A percentile compares a stretch with the other conserved stretches of the same genome.
These are phyloP conservation scores for Sipha maydis DNA, from an alignment of 2,888 invertebrate species.

Conservation along the genomic window DNA sequence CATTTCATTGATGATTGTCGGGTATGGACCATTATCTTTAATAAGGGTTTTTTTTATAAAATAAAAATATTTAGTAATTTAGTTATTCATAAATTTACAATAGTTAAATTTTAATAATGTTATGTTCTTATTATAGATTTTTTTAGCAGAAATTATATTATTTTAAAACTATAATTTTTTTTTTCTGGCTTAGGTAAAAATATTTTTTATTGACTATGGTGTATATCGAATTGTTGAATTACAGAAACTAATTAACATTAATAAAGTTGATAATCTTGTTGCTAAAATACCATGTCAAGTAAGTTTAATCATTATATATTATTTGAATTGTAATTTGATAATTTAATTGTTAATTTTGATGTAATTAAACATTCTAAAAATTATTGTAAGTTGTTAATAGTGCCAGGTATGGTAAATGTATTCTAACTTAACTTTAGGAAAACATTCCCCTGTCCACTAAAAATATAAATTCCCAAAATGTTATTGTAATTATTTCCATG, in stretches of 20 bases:
- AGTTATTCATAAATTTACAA: no score
- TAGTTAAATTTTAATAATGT: not conserved
- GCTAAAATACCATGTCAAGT: slow-evolving; percentile 26
- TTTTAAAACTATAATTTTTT: not conserved
- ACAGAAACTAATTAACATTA: not conserved
- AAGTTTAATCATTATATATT: not conserved
- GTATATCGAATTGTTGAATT: not conserved
- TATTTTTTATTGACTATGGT: slow-evolving; percentile 46
- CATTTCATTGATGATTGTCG: not conserved
- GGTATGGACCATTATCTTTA: not conserved
- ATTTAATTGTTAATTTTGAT: not conserved
- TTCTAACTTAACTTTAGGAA: no score
- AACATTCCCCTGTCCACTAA: no score
- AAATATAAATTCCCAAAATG: no score
- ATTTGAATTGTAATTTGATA: no score
- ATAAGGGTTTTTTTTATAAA: no score
- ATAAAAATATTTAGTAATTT: no score
- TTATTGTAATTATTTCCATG: no score
- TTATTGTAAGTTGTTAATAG: no score
- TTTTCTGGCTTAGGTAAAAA: slow-evolving; percentile 12
- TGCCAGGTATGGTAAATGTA: no score
- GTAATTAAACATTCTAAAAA: no score
- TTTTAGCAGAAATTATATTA: not conserved
- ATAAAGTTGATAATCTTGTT: not conserved
- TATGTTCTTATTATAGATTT: not conserved